Percentiles rank a stretch among this genome's conserved stretches.
These are phyloP conservation scores for Poeciliopsis turrubarensis DNA, from an alignment of 2,113 vertebrate genomes.

Conservation along the genomic window DNA sequence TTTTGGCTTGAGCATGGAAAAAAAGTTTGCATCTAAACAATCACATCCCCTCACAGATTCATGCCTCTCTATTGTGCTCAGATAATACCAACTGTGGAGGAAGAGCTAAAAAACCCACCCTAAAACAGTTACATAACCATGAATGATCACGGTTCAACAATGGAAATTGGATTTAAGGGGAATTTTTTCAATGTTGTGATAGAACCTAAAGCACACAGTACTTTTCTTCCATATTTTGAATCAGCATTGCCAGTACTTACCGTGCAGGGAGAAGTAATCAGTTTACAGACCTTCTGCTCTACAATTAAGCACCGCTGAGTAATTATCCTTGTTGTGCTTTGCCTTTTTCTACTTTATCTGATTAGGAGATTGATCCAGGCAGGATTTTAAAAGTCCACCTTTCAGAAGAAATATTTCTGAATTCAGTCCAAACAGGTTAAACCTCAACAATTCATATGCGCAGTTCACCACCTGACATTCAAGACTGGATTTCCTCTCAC, in stretches of 20 bases:
- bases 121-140: background rate
- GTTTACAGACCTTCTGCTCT: background rate
- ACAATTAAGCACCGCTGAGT: background rate
- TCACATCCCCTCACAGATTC: background rate
- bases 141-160: background rate
- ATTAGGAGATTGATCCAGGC: background rate
- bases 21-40: background rate
- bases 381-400: background rate
- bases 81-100: background rate
- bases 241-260: background rate
- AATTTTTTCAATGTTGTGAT: background rate
- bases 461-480: no score
- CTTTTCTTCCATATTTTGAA: background rate
- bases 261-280: background rate
- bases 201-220: background rate
- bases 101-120: no score
- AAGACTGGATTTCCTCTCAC: no score
- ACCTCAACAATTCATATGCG: background rate
- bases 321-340: background rate
- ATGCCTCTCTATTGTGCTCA: background rate
- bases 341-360: background rate
- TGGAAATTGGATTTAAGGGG: background rate
- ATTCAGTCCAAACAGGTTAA: background rate
- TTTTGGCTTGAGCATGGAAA: background rate
- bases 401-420: background rate